phyloP scores from a whole-genome alignment of 2,797 vertebrate genomes.

The Pangasius djambal region DNA sequence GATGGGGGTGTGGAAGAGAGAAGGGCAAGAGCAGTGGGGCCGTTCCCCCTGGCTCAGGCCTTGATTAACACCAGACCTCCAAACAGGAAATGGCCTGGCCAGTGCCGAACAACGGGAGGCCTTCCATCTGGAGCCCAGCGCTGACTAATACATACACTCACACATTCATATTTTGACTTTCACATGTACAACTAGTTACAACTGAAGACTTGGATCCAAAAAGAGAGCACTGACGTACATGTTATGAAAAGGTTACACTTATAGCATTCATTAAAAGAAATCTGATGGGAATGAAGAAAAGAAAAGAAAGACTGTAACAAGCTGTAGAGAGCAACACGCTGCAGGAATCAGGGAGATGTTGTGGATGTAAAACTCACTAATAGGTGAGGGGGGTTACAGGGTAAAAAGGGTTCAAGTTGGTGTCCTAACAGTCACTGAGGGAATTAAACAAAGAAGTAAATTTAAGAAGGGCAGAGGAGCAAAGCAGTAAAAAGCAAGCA shows the following conservation, averaged over 20 bases:
- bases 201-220: not conserved
- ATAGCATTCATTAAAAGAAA: not conserved
- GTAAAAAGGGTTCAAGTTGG: not conserved
- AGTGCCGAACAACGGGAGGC: conserved; percentile 70
- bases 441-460: conserved; percentile 30
- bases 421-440: conserved; percentile 4
- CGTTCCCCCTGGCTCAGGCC: conserved; percentile 70
- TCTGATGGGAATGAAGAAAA: not conserved
- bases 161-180: conserved; percentile 33
- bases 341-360: not conserved
- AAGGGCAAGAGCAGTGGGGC: conserved; percentile 61
- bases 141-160: conserved; percentile 66
- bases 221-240: not conserved
- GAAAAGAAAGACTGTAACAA: not conserved
- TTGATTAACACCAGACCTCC: conserved; percentile 84
- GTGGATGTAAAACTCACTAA: not conserved
- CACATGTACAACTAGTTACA: not conserved
- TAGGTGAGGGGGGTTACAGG: not conserved
- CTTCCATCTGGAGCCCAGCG: conserved; percentile 78
- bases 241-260: conserved; percentile 1
- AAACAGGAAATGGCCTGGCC: conserved; percentile 85
- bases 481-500: conserved; percentile 25
- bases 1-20: conserved; percentile 54
- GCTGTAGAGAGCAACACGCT: not conserved
- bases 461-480: conserved; percentile 24